Evolutionary conservation across 2,797 vertebrate genomes (phyloP).

Genomic region (Micromesistius poutassou): DNA sequence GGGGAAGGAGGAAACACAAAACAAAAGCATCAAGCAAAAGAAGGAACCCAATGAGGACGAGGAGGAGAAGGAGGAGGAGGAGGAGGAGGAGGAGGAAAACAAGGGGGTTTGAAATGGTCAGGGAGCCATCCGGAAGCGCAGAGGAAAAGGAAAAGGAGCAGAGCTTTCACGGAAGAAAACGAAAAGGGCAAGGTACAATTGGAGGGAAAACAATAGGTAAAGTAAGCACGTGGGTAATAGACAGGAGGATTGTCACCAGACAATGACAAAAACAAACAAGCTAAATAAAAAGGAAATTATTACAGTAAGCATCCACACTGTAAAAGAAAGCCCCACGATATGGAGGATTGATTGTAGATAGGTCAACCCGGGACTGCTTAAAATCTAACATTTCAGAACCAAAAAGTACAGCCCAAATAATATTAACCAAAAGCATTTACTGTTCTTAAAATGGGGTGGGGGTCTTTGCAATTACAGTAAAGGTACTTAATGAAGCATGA

Average conservation of each 20-base stretch:
- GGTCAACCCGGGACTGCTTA: not conserved
- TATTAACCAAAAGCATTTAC: conserved; percentile 4
- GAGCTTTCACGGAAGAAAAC: not conserved
- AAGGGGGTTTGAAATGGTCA: not conserved
- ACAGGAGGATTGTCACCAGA: conserved; percentile 41
- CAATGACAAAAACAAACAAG: conserved; percentile 40
- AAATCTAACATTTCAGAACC: not conserved
- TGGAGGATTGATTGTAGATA: not conserved
- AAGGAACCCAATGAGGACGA: conserved; percentile 36
- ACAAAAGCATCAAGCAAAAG: conserved; percentile 12
- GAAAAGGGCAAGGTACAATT: too few relatives aligned
- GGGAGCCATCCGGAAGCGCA: not conserved
- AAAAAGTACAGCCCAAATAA: not conserved
- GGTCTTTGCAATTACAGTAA: conserved; percentile 29
- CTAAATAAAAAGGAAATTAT: conserved; percentile 37
- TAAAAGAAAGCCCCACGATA: conserved; percentile 21
- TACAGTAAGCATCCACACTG: conserved; percentile 30
- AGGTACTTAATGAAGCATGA: conserved; percentile 25
- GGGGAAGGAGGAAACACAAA: conserved; percentile 52
- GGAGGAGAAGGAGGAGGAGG: conserved; percentile 27
- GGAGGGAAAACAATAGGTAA: conserved; percentile 31
- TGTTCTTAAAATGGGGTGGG: not conserved
- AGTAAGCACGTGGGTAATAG: conserved; percentile 39
- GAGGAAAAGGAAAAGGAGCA: not conserved
- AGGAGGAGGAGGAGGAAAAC: too few relatives aligned